A percentile compares a stretch with the other conserved stretches of the same genome.
Evolutionary conservation across 2,888 invertebrate genomes (phyloP).

Genomic region (Gastracanthus pulcherrimus): DNA sequence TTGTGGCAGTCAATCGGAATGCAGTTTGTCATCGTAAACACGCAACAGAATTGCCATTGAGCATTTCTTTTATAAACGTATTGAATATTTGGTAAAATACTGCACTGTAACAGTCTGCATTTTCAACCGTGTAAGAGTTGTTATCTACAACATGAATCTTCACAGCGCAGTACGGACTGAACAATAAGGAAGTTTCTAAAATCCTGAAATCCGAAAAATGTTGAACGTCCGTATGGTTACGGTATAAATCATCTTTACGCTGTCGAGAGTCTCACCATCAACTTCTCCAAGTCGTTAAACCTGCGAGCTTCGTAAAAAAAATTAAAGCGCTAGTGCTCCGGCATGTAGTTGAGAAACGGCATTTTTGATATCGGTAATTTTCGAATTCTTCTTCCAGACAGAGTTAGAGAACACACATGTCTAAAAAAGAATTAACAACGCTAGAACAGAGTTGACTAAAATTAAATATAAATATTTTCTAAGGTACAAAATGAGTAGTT

Average conservation of each 20-base stretch:
- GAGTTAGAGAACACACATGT: background rate
- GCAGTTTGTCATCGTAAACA: background rate
- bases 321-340: background rate
- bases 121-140: no score
- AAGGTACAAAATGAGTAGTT: no score
- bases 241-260: background rate
- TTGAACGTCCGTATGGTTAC: background rate
- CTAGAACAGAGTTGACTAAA: no score
- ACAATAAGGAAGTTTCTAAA: background rate
- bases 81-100: no score
- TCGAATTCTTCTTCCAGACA: background rate
- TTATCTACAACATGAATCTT: no score
- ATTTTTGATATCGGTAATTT: background rate
- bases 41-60: background rate
- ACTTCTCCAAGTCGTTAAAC: background rate
- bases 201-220: background rate
- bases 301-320: background rate
- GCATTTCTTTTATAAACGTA: background rate
- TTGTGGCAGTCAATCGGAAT: background rate
- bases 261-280: background rate
- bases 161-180: background rate
- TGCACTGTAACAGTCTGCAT: no score
- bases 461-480: no score
- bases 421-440: no score
- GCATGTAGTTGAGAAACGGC: background rate